Conservation (phyloP, 2,797 vertebrate genomes). For the Ataeniobius toweri region DNA sequence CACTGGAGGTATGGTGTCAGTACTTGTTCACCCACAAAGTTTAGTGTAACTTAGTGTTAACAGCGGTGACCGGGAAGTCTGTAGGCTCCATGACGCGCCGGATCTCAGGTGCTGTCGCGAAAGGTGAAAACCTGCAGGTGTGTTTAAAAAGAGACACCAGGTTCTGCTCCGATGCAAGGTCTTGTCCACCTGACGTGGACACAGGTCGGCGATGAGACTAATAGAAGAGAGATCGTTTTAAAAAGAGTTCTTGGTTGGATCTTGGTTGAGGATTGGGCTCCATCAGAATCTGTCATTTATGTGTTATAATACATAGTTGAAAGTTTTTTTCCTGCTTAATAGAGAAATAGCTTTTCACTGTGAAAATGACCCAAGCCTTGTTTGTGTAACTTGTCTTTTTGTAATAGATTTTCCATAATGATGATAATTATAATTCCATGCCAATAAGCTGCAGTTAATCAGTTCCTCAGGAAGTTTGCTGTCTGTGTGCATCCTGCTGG, state of each 20-base stretch:
- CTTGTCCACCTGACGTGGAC: neutral
- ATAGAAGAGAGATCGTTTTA: neutral
- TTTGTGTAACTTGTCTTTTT: slow-evolving; percentile 28
- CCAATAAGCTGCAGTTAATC: neutral
- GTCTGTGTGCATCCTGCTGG: neutral
- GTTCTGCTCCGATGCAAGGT: slow-evolving; percentile 3
- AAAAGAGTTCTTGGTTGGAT: neutral
- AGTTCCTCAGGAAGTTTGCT: neutral
- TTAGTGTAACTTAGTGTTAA: neutral
- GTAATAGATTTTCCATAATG: slow-evolving; percentile 6
- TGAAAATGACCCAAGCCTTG: slow-evolving; percentile 36
- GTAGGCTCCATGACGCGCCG: neutral
- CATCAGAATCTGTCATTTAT: neutral
- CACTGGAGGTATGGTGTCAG: neutral
- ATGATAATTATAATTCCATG: neutral
- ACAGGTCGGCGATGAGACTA: neutral
- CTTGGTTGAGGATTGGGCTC: neutral
- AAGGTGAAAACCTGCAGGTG: slow-evolving; percentile 59
- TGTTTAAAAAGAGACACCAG: slow-evolving; percentile 6
- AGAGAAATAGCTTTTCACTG: slow-evolving; percentile 6
- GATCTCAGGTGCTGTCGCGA: slow-evolving; percentile 4
- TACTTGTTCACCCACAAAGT: neutral
- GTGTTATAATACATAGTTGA: neutral
- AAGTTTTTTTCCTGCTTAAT: neutral
- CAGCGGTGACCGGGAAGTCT: neutral